Evolutionary conservation across 1,140 invertebrate genomes (phyloP).

Genomic region (Thalassaphorura encarpata): DNA sequence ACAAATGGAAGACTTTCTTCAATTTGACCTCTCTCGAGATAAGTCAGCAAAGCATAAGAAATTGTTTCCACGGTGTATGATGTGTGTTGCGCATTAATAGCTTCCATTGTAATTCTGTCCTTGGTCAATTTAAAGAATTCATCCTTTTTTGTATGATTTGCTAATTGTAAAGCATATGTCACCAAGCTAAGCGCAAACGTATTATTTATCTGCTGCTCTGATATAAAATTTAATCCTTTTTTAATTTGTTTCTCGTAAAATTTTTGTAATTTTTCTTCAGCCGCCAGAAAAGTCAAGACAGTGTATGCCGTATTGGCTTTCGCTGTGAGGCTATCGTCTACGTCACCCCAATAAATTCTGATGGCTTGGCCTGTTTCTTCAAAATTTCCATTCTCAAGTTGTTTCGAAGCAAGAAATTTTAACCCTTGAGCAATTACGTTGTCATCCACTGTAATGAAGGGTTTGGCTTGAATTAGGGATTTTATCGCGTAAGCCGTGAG

Average conservation of each 20-base stretch:
- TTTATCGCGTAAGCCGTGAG: constrained; percentile 53
- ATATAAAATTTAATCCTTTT: constrained; percentile 68
- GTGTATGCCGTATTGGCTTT: constrained; percentile 1
- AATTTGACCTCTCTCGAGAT: constrained; percentile 51
- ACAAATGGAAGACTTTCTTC: constrained; percentile 65
- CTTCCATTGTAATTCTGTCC: not conserved
- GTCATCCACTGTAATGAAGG: constrained; percentile 47
- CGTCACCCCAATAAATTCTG: too few relatives aligned
- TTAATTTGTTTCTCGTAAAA: constrained; percentile 40
- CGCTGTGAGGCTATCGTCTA: too few relatives aligned
- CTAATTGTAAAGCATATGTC: constrained; percentile 61
- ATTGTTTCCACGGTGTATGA: constrained; percentile 77
- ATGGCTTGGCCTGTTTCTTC: too few relatives aligned
- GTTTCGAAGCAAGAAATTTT: too few relatives aligned
- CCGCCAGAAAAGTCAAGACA: constrained; percentile 7
- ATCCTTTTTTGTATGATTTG: constrained; percentile 35
- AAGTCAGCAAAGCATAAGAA: constrained; percentile 62
- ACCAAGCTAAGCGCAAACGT: constrained; percentile 65
- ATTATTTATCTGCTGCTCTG: constrained; percentile 42
- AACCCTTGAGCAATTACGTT: too few relatives aligned
- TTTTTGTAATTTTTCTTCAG: constrained; percentile 35
- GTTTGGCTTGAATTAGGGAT: constrained; percentile 46
- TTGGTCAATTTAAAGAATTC: not conserved
- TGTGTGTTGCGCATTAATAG: constrained; percentile 34
- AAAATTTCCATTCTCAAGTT: too few relatives aligned